A percentile compares a stretch with the other conserved stretches of the same genome.
phyloP scores from a whole-genome alignment of 2,113 vertebrate species.

The Acinonyx jubatus region DNA sequence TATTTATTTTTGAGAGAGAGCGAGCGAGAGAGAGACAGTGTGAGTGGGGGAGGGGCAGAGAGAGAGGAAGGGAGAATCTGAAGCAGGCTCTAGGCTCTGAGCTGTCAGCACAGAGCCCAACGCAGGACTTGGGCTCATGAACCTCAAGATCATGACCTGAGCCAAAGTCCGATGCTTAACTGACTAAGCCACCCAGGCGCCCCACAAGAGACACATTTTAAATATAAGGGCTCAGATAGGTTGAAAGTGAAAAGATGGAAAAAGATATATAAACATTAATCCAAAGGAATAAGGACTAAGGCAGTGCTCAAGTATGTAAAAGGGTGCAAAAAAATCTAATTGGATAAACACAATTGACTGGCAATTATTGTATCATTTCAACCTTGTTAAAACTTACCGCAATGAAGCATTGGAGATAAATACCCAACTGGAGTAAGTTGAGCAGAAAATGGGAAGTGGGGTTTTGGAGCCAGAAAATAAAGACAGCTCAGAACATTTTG shows the following conservation, averaged over 20 bases:
- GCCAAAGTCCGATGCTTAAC: neutral
- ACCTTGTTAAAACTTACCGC: neutral
- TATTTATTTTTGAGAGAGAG: too few species aligned
- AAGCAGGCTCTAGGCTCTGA: neutral
- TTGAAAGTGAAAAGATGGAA: neutral
- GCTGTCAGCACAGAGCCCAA: neutral
- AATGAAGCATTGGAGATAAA: neutral
- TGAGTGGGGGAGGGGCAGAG: too few species aligned
- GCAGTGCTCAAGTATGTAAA: neutral
- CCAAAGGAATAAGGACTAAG: neutral
- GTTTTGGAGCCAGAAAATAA: neutral
- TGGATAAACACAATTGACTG: neutral
- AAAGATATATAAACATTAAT: neutral
- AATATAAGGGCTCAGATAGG: neutral
- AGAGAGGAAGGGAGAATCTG: too few species aligned
- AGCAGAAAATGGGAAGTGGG: neutral
- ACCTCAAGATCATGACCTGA: neutral
- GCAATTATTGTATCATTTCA: neutral
- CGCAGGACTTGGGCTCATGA: neutral
- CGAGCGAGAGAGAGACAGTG: too few species aligned
- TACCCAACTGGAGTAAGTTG: neutral
- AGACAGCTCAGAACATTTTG: neutral
- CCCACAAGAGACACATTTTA: neutral
- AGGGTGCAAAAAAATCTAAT: neutral
- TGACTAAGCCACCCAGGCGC: neutral